These are phyloP conservation scores for Penaeus japonicus DNA, from an alignment of 1,140 invertebrate genomes.

Conservation along the genomic window DNA sequence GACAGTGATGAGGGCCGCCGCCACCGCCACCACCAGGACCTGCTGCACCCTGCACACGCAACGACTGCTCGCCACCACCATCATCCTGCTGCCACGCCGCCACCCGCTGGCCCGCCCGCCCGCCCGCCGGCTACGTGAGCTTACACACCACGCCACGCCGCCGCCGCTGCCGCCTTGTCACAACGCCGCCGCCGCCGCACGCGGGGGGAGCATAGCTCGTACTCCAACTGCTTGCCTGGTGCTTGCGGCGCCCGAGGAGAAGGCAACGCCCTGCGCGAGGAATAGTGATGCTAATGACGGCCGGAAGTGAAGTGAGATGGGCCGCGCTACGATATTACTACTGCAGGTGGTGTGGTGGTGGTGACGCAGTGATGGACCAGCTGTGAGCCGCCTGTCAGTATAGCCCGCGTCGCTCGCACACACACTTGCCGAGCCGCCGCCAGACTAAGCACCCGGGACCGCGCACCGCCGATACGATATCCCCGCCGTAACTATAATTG, in stretches of 20 bases:
- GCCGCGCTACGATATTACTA: too few species aligned
- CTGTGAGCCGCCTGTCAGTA: conserved; percentile 28
- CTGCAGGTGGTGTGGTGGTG: background rate
- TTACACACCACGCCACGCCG: conserved; percentile 6
- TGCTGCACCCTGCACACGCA: conserved; percentile 53
- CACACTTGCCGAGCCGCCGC: conserved; percentile 37
- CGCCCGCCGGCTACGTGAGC: conserved; percentile 17
- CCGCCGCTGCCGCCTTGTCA: background rate
- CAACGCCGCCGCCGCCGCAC: conserved; percentile 12
- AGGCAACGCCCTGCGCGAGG: conserved; percentile 24
- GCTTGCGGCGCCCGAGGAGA: conserved; percentile 18
- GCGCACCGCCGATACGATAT: conserved; percentile 51
- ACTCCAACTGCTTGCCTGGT: background rate
- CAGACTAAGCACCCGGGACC: conserved; percentile 46
- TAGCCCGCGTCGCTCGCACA: background rate
- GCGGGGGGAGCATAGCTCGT: background rate
- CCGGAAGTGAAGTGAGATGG: too few species aligned
- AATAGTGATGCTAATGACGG: background rate
- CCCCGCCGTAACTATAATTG: conserved; percentile 57
- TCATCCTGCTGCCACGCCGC: conserved; percentile 31
- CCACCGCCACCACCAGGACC: conserved; percentile 30
- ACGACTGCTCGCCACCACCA: conserved; percentile 39
- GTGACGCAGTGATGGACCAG: conserved; percentile 44
- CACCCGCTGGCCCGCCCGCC: conserved; percentile 21
- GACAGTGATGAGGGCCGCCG: conserved; percentile 49